Evolutionary conservation across 1,140 invertebrate species (phyloP).

Genomic region (Atta texana): DNA sequence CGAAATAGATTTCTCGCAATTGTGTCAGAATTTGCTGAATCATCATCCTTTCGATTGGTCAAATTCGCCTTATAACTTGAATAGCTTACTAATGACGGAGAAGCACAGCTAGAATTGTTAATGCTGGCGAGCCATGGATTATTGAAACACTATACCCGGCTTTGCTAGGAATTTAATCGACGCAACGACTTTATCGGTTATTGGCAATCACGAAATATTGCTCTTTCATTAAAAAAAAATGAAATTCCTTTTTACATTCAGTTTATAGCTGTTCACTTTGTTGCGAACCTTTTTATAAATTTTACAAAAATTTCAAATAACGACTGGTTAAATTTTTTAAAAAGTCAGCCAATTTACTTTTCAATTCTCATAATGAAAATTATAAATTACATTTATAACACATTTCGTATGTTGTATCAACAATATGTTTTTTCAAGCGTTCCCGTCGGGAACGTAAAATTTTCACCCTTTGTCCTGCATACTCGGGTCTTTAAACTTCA

Average conservation of each 20-base stretch:
- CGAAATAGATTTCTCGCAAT: conserved; percentile 25
- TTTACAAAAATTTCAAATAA: background rate
- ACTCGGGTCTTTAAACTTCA: too few species aligned
- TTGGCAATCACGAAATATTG: conserved; percentile 24
- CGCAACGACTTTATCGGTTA: conserved; percentile 16
- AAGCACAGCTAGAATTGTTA: conserved; percentile 44
- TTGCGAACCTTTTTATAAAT: background rate
- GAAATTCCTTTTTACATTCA: background rate
- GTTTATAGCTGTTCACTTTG: background rate
- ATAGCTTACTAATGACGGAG: conserved; percentile 49
- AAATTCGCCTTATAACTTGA: conserved; percentile 39
- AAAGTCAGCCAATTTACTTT: background rate
- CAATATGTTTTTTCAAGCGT: background rate
- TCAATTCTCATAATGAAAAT: background rate
- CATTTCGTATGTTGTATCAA: background rate
- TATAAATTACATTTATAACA: background rate
- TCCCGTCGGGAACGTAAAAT: background rate
- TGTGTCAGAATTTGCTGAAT: background rate
- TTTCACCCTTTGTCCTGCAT: too few species aligned
- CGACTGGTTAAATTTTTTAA: background rate
- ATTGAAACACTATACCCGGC: conserved; percentile 4
- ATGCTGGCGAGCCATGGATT: conserved; percentile 18
- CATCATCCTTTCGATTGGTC: conserved; percentile 28
- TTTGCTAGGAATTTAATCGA: conserved; percentile 52
- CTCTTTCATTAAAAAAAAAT: background rate